Evolutionary conservation across 1,140 invertebrate species (phyloP).

Genomic region (Paralvinella palmiformis): DNA sequence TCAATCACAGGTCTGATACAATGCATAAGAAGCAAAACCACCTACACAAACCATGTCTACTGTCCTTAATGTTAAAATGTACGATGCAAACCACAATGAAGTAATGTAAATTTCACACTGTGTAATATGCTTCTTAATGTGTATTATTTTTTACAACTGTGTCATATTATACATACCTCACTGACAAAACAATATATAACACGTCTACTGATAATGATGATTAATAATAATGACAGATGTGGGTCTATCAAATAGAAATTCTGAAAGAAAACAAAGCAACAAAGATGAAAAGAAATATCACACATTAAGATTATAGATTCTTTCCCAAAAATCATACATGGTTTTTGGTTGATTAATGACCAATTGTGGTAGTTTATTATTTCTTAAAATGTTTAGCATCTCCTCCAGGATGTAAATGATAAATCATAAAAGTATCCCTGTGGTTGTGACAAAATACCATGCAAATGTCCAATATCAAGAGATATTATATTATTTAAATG

Average conservation of each 20-base stretch:
- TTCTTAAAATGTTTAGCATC: background rate
- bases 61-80: background rate
- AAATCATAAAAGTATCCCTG: background rate
- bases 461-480: background rate
- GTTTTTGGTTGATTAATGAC: slow-evolving; percentile 3
- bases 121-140: background rate
- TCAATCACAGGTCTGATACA: background rate
- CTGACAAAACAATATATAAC: slow-evolving; percentile 66
- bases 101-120: background rate
- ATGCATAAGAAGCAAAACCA: background rate
- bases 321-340: background rate
- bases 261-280: slow-evolving; percentile 58
- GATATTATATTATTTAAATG: background rate
- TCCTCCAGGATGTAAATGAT: background rate
- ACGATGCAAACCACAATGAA: background rate
- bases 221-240: slow-evolving; percentile 75
- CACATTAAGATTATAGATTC: background rate
- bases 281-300: background rate
- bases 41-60: background rate
- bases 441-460: background rate
- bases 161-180: slow-evolving; percentile 36
- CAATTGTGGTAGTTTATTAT: background rate
- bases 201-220: slow-evolving; percentile 69
- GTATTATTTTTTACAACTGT: background rate
- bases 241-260: slow-evolving; percentile 92